Conservation (phyloP, 1,140 invertebrate genomes). For the Drosophila arizonae region DNA sequence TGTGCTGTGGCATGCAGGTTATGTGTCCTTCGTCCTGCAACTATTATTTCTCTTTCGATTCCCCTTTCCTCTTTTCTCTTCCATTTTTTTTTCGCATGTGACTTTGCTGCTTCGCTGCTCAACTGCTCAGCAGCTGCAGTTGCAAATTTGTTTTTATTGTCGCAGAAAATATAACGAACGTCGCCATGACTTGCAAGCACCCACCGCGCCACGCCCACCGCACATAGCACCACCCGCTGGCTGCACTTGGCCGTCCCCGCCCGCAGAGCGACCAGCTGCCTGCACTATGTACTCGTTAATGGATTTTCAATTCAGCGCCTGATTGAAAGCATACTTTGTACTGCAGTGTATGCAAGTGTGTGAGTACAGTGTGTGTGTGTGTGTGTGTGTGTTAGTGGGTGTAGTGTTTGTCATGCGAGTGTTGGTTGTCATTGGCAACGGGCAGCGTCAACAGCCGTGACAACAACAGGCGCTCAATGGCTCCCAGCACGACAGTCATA, state of each 20-base stretch:
- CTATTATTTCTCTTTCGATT: slow-evolving; percentile 16
- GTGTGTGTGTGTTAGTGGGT: slow-evolving; percentile 25
- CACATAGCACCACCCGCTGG: slow-evolving; percentile 6
- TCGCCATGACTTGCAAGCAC: slow-evolving; percentile 45
- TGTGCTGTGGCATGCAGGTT: slow-evolving; percentile 15
- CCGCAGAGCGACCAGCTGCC: slow-evolving; percentile 59
- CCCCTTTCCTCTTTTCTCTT: neutral
- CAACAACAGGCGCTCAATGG: slow-evolving; percentile 56
- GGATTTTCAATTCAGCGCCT: slow-evolving; percentile 81
- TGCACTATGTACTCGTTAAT: slow-evolving; percentile 77
- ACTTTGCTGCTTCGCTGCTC: neutral
- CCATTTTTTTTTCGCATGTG: slow-evolving; percentile 19
- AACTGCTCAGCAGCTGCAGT: slow-evolving; percentile 11
- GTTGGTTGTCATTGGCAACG: slow-evolving; percentile 73
- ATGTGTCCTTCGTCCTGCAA: slow-evolving; percentile 35
- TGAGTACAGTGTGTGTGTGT: slow-evolving; percentile 8
- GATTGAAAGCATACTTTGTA: slow-evolving; percentile 79
- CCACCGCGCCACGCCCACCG: neutral
- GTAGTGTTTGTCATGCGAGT: slow-evolving; percentile 57
- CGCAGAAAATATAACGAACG: slow-evolving; percentile 47
- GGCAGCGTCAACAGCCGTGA: slow-evolving; percentile 66
- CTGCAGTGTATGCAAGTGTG: slow-evolving; percentile 21
- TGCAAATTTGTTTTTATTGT: slow-evolving; percentile 55
- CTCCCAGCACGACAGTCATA: slow-evolving; percentile 39
- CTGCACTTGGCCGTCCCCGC: neutral